phyloP scores from a whole-genome alignment of 2,797 vertebrate species.

The Anguilla marmorata region DNA sequence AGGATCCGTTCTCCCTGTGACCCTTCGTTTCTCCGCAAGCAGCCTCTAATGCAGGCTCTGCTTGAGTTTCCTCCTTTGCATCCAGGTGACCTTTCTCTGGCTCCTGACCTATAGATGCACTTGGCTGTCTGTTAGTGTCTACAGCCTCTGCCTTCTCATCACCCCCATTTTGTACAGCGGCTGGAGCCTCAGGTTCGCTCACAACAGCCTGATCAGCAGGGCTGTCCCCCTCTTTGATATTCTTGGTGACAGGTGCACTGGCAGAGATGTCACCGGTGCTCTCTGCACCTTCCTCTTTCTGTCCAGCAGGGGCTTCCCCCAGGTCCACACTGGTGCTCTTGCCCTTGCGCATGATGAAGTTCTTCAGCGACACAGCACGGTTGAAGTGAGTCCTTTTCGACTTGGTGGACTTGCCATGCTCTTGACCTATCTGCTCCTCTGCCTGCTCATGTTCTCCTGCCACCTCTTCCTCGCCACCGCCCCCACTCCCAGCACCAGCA shows the following conservation, averaged over 20 bases:
- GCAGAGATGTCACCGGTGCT: constrained; percentile 40
- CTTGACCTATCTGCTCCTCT: constrained; percentile 69
- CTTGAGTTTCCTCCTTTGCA: constrained; percentile 36
- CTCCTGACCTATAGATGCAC: constrained; percentile 46
- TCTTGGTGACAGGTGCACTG: constrained; percentile 37
- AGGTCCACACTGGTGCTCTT: constrained; percentile 73
- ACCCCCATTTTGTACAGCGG: constrained; percentile 46
- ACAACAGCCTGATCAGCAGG: constrained; percentile 3
- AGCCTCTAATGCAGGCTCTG: constrained; percentile 45
- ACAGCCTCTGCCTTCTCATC: constrained; percentile 49
- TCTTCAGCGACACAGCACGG: constrained; percentile 78
- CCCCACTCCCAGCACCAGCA: constrained; percentile 38
- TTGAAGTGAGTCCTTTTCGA: constrained; percentile 74
- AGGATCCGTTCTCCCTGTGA: constrained; percentile 69
- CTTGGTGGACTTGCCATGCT: constrained; percentile 69
- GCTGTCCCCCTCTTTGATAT: constrained; percentile 16
- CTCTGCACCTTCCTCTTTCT: constrained; percentile 48
- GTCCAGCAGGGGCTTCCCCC: constrained; percentile 63
- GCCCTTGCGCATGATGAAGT: constrained; percentile 79
- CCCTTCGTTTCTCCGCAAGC: constrained; percentile 50
- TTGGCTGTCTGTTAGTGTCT: constrained; percentile 40
- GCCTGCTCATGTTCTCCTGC: constrained; percentile 67
- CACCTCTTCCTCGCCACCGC: constrained; percentile 62
- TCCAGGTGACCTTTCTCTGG: constrained; percentile 44
- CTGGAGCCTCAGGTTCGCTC: constrained; percentile 43